phyloP scores from a whole-genome alignment of 2,797 vertebrate species.

The Syndactyla subalaris region DNA sequence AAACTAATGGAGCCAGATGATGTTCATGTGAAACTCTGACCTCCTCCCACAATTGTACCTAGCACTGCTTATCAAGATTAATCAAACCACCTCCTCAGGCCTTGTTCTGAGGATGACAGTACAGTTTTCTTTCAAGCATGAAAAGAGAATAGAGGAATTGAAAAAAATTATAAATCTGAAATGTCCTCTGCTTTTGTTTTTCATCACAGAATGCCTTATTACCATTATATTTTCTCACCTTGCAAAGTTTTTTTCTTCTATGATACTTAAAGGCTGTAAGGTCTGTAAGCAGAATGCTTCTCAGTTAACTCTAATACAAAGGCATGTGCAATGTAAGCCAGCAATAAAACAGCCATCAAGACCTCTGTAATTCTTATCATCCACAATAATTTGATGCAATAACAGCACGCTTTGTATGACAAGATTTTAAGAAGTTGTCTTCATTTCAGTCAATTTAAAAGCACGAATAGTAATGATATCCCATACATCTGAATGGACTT shows the following conservation, averaged over 20 bases:
- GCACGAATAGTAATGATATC: not conserved
- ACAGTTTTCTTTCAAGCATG: not conserved
- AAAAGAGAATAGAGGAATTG: not conserved
- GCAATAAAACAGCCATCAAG: not conserved
- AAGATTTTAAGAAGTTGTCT: not conserved
- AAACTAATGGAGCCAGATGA: not conserved
- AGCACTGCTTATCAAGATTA: not conserved
- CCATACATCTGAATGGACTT: not conserved
- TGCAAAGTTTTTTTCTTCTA: not conserved
- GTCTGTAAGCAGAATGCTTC: not conserved
- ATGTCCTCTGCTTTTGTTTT: not conserved
- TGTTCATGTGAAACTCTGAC: not conserved
- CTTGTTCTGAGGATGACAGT: not conserved
- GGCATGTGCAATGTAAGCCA: not conserved
- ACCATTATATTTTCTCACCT: not conserved
- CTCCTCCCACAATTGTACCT: not conserved
- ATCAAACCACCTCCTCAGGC: not conserved
- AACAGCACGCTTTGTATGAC: not conserved
- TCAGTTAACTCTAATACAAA: not conserved
- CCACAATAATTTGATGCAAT: not conserved
- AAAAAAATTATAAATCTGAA: not conserved
- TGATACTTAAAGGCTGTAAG: not conserved
- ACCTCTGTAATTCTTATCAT: not conserved
- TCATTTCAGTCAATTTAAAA: not conserved
- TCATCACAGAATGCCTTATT: not conserved